A percentile compares a stretch with the other conserved stretches of the same genome.
Conservation (phyloP, 35 echinoderm and acorn worm genomes). For the Anneissia japonica region DNA sequence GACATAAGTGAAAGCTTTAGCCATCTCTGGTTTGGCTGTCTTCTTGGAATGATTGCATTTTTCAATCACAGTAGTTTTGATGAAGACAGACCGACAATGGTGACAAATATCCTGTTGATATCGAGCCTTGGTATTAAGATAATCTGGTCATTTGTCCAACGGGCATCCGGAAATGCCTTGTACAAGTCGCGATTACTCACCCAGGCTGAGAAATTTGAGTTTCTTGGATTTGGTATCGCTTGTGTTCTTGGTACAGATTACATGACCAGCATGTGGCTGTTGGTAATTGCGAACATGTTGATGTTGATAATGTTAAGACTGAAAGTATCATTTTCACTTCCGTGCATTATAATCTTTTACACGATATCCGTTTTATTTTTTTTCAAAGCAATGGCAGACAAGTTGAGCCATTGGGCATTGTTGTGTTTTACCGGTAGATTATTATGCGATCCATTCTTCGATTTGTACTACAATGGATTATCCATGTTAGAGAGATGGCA, state of each 20-base stretch:
- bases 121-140: constrained; percentile 62
- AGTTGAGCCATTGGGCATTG: constrained; percentile 56
- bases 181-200: constrained; percentile 64
- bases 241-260: constrained; percentile 50
- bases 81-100: constrained; percentile 26
- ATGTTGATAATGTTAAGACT: constrained; percentile 62
- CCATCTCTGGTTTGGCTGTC: constrained; percentile 87
- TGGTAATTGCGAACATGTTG: constrained; percentile 60
- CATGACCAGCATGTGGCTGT: constrained; percentile 59
- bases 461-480: constrained; percentile 67
- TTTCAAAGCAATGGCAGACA: constrained; percentile 45
- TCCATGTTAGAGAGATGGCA: constrained; percentile 84
- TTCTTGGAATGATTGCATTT: constrained; percentile 84
- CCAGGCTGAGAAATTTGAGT: constrained; percentile 64
- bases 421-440: constrained; percentile 65
- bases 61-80: constrained; percentile 6
- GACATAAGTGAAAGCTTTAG: constrained; percentile 62
- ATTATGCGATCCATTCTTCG: constrained; percentile 48
- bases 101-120: constrained; percentile 52
- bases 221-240: constrained; percentile 75
- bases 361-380: constrained; percentile 59
- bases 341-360: constrained; percentile 40
- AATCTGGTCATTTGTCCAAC: constrained; percentile 52
- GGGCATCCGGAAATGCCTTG: constrained; percentile 36
- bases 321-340: constrained; percentile 63